Conservation (phyloP, 2,113 vertebrate genomes). For the Anarrhichthys ocellatus region DNA sequence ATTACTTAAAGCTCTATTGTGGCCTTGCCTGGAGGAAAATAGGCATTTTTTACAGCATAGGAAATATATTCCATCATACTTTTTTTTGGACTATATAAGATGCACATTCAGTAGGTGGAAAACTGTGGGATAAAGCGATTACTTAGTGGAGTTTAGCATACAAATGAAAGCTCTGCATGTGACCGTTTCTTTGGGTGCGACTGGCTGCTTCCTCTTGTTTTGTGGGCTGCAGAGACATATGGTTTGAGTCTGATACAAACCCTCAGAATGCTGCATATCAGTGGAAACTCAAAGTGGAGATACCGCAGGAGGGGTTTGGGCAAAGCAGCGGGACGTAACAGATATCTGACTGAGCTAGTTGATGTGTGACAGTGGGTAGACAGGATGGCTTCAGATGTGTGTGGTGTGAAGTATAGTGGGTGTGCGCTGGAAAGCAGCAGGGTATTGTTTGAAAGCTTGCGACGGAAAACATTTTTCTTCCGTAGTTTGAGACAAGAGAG, state of each 20-base stretch:
- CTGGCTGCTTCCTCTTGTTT: constrained; percentile 34
- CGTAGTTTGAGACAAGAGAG: background rate
- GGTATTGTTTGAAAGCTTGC: constrained; percentile 49
- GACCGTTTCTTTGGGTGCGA: constrained; percentile 21
- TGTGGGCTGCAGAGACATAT: constrained; percentile 50
- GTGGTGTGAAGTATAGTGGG: constrained; percentile 45
- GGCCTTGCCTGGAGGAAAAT: background rate
- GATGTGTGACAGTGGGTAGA: constrained; percentile 73
- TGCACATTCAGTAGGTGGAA: constrained; percentile 47
- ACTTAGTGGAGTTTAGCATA: constrained; percentile 57
- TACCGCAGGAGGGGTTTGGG: constrained; percentile 61
- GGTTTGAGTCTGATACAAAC: constrained; percentile 44
- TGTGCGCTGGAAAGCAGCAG: constrained; percentile 49
- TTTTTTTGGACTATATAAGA: constrained; percentile 25
- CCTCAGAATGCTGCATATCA: constrained; percentile 49
- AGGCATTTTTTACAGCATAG: background rate
- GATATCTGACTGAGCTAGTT: constrained; percentile 72
- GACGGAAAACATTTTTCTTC: constrained; percentile 9
- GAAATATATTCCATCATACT: background rate
- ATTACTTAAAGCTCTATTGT: background rate
- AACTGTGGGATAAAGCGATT: constrained; percentile 48
- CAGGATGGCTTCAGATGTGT: constrained; percentile 59
- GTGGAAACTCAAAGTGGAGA: constrained; percentile 57
- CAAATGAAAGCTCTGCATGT: constrained; percentile 41
- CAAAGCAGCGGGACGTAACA: constrained; percentile 61